phyloP scores from a whole-genome alignment of 1,140 invertebrate genomes.

The Trachymyrmex cornetzi region DNA sequence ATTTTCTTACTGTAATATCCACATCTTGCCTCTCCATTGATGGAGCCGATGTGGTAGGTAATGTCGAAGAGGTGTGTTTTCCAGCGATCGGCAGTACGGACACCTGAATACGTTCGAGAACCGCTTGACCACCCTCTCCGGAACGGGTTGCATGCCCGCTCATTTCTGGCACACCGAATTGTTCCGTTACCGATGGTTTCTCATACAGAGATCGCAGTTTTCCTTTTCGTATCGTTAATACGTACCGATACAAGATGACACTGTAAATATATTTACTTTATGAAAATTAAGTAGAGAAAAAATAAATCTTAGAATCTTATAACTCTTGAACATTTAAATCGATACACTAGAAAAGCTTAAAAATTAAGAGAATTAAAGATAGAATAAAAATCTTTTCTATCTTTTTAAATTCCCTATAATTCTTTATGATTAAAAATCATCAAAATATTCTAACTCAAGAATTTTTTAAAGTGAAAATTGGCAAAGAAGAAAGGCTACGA shows the following conservation, averaged over 20 bases:
- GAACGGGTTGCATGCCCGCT: slow-evolving; percentile 74
- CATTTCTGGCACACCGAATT: slow-evolving; percentile 68
- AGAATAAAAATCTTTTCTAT: not conserved
- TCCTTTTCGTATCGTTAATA: slow-evolving; percentile 3
- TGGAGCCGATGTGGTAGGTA: slow-evolving; percentile 28
- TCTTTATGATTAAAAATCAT: not conserved
- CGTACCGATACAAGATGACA: not conserved
- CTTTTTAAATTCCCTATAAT: not conserved
- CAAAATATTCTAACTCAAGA: too few relatives aligned
- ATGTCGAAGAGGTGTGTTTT: slow-evolving; percentile 59
- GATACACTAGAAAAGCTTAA: not conserved
- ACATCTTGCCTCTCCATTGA: slow-evolving; percentile 66
- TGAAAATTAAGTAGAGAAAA: not conserved
- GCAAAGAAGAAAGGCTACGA: too few relatives aligned
- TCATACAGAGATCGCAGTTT: slow-evolving; percentile 36
- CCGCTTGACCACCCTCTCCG: slow-evolving; percentile 71
- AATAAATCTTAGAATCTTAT: not conserved
- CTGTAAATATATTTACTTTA: slow-evolving; percentile 7
- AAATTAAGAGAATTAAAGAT: not conserved
- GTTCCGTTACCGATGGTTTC: slow-evolving; percentile 7
- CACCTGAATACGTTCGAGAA: slow-evolving; percentile 72
- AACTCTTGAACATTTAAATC: not conserved
- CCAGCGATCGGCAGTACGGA: slow-evolving; percentile 66
- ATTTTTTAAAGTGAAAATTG: too few relatives aligned
- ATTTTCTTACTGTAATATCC: slow-evolving; percentile 64